phyloP scores from a whole-genome alignment of 2,888 invertebrate genomes.

The Teleogryllus oceanicus region DNA sequence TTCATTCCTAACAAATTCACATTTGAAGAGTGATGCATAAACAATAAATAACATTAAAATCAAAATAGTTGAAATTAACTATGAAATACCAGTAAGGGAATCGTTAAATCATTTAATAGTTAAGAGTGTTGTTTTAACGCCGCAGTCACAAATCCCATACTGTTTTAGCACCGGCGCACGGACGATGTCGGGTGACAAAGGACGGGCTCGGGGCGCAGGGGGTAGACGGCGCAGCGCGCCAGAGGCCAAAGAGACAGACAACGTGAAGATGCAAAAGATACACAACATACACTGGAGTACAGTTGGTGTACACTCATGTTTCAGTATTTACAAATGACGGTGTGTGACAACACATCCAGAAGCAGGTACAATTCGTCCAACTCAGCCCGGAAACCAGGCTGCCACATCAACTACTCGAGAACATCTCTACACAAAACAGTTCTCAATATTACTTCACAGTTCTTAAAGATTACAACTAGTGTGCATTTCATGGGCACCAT shows the following conservation, averaged over 20 bases:
- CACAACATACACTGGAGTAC: background rate
- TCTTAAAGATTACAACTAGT: constrained; percentile 1
- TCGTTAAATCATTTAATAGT: too few species aligned
- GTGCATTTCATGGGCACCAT: constrained; percentile 9
- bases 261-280: constrained; percentile 7
- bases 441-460: background rate
- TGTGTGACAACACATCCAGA: background rate
- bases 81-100: too few species aligned
- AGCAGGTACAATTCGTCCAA: constrained; percentile 1
- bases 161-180: too few species aligned
- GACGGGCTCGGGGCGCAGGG: background rate
- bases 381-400: background rate
- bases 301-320: constrained; percentile 11
- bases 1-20: too few species aligned
- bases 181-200: background rate
- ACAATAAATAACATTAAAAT: too few species aligned
- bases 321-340: background rate
- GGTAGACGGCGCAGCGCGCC: background rate
- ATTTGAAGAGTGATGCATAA: too few species aligned
- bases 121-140: too few species aligned
- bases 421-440: constrained; percentile 18
- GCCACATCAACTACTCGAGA: constrained; percentile 18
- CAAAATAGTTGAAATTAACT: too few species aligned
- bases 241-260: background rate
- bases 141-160: too few species aligned